Evolutionary conservation across 2,797 vertebrate species (phyloP).

Genomic region (Eulemur mongoz): DNA sequence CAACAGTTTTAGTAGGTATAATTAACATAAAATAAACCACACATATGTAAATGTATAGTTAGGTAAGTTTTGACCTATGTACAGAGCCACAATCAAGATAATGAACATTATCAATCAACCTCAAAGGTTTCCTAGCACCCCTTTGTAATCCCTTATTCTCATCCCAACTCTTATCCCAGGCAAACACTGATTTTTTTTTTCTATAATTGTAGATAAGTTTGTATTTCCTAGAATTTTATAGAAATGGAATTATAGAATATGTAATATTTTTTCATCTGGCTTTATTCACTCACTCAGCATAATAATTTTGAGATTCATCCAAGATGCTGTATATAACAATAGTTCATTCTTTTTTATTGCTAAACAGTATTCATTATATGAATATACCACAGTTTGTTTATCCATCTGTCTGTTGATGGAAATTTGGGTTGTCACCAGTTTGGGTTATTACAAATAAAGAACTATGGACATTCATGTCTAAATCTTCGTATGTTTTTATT

Average conservation of each 20-base stretch:
- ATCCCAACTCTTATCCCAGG: not conserved
- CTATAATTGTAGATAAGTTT: not conserved
- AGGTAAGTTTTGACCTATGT: not conserved
- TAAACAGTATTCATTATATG: not conserved
- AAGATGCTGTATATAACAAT: not conserved
- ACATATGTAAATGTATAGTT: not conserved
- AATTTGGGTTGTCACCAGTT: not conserved
- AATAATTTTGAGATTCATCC: not conserved
- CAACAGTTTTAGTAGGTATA: not conserved
- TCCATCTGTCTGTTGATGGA: not conserved
- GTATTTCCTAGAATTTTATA: not conserved
- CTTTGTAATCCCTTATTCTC: not conserved
- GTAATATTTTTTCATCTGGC: not conserved
- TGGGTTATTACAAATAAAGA: not conserved
- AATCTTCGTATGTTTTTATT: not conserved
- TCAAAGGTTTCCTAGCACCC: not conserved
- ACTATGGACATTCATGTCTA: not conserved
- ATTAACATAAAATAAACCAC: not conserved
- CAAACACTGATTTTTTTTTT: not conserved
- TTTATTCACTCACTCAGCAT: not conserved
- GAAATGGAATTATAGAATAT: not conserved
- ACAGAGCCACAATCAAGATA: not conserved
- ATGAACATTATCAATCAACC: not conserved
- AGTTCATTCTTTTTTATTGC: not conserved
- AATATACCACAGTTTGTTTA: not conserved